phyloP scores from a whole-genome alignment of 2,888 invertebrate genomes.

The Dicyrtoma fusca region DNA sequence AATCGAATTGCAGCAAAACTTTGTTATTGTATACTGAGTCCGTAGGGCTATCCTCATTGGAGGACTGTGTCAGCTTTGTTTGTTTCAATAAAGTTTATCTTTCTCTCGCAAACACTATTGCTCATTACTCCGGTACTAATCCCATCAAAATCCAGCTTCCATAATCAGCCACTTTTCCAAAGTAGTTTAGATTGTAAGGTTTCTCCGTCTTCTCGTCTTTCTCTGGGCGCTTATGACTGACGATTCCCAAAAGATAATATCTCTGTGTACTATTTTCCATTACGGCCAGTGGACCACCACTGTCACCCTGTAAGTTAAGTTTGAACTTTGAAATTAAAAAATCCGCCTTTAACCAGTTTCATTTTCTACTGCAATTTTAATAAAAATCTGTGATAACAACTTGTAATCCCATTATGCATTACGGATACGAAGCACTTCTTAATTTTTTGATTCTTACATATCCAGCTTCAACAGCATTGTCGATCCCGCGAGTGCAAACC shows the following conservation, averaged over 20 bases:
- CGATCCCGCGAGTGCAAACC: slow-evolving; percentile 41
- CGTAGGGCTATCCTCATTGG: too few relatives aligned
- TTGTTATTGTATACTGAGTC: too few relatives aligned
- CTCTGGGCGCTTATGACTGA: slow-evolving; percentile 47
- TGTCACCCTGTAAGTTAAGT: slow-evolving; percentile 47
- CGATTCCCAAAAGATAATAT: slow-evolving; percentile 42
- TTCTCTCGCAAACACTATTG: too few relatives aligned
- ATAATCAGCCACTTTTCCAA: slow-evolving; percentile 42
- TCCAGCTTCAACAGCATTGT: slow-evolving; percentile 43
- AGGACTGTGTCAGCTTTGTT: too few relatives aligned
- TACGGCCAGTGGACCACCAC: slow-evolving; percentile 42
- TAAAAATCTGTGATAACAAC: too few relatives aligned
- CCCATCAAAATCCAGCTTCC: slow-evolving; percentile 46
- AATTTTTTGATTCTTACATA: slow-evolving; percentile 28
- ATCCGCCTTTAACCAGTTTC: too few relatives aligned
- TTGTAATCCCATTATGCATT: too few relatives aligned
- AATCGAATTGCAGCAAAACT: too few relatives aligned
- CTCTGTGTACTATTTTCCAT: not conserved
- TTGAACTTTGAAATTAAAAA: too few relatives aligned
- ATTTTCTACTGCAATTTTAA: too few relatives aligned
- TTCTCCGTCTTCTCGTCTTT: slow-evolving; percentile 32
- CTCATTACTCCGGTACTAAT: slow-evolving; percentile 29
- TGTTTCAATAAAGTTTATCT: too few relatives aligned
- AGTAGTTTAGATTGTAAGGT: slow-evolving; percentile 47
- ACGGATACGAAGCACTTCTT: not conserved